Percentiles rank a stretch among this genome's conserved stretches.
phyloP scores from a whole-genome alignment of 2,888 invertebrate species.

The Steromphala cineraria region DNA sequence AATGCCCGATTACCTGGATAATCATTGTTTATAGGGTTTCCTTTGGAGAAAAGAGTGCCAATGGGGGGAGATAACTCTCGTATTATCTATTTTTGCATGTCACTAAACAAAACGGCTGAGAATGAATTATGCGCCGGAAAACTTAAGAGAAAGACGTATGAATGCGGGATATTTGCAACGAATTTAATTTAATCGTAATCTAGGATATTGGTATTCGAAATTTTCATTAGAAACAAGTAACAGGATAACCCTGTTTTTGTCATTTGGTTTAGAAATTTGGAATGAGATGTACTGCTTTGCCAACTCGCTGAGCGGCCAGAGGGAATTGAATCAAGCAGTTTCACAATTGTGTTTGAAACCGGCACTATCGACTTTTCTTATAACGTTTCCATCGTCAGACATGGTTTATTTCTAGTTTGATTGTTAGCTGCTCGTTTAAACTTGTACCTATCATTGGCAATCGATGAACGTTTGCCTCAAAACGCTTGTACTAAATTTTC shows the following conservation, averaged over 20 bases:
- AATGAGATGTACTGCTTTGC: background rate
- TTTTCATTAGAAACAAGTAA: slow-evolving; percentile 7
- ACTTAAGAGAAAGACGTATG: background rate
- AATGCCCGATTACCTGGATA: slow-evolving; percentile 10
- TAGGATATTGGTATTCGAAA: slow-evolving; percentile 17
- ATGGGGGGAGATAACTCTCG: slow-evolving; percentile 7
- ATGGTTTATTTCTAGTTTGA: slow-evolving; percentile 7
- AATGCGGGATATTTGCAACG: slow-evolving; percentile 7
- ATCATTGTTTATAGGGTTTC: slow-evolving; percentile 3
- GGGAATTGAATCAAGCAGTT: background rate
- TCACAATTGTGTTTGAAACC: slow-evolving; percentile 11
- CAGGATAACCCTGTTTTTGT: slow-evolving; percentile 5
- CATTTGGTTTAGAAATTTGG: background rate
- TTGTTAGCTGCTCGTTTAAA: slow-evolving; percentile 9
- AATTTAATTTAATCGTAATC: slow-evolving; percentile 21
- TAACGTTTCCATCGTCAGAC: background rate
- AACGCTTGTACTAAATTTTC: background rate
- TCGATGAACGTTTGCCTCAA: background rate
- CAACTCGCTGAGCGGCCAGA: background rate
- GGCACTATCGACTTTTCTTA: slow-evolving; percentile 6
- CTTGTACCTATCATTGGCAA: slow-evolving; percentile 7
- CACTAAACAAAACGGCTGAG: slow-evolving; percentile 10
- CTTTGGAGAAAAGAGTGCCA: slow-evolving; percentile 11
- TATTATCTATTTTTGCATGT: slow-evolving; percentile 18
- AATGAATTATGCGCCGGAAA: background rate